Evolutionary conservation across 2,113 vertebrate genomes (phyloP), one percentile per base, ranked within the genome.

Genomic region (Nothoprocta perdicaria): DNA sequence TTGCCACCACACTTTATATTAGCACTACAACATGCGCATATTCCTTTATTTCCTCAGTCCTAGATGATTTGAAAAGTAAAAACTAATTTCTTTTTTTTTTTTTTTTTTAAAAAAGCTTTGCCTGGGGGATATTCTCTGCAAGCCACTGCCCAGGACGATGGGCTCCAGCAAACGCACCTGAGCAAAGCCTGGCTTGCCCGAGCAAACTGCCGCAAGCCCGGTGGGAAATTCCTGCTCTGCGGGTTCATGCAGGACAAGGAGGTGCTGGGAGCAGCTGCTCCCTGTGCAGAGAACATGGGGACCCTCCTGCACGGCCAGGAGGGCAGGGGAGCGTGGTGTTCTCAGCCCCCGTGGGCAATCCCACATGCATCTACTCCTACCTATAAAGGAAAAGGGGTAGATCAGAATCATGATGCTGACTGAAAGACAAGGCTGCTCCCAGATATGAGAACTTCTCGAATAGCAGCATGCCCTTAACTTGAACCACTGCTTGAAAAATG

Each of bases 401-500:
- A 82, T 46, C n/a, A 92, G 45, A 80, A 86, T 53, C 41, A 46
- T 11, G 33, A 90, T 86, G 45, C 29, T 60, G 41, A 74, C 35
- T 79, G 60, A 80, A 92, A 71, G 48, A 73, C 13, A 35, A 12
- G 24, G 79, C 14, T 41, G 41, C 66, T 87, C 94, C 77, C 9
- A 94, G 55, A 83, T 80, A 11, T 29, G 82, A 80, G 65, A 92
- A 80, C 52, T 86, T 81, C 74, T 53, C 57, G 19, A 93, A 78
- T 63, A 92, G 84, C 14, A 92, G 81, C 83, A 86, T 91, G 83
- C 66, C 89, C 80, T 96, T 89, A 91, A 80, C 60, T 77, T 86
- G 83, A 96, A 94, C 81, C 66, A 50, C 17, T 50, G 52, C 31
- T 95, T 87, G 63, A 89, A 85, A 96, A 94, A 91, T 38, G 38